phyloP scores from a whole-genome alignment of 2,797 vertebrate species.

The Rhinella marina region DNA sequence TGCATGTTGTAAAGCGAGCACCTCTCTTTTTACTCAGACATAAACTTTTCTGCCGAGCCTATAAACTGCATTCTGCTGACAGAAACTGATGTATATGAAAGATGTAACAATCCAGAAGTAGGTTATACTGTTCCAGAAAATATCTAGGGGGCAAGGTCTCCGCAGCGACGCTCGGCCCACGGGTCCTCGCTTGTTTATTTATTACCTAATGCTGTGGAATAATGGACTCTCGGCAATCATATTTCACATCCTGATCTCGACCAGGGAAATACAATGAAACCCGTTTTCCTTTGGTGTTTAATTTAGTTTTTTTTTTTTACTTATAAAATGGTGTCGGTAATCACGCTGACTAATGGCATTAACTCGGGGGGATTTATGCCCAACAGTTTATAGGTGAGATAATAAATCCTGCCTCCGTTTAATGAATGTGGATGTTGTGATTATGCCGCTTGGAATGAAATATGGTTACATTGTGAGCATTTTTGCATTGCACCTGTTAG shows the following conservation, averaged over 20 bases:
- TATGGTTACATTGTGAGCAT: neutral
- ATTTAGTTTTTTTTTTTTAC: slow-evolving; percentile 24
- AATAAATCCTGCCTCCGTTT: slow-evolving; percentile 33
- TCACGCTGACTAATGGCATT: neutral
- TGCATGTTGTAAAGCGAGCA: slow-evolving; percentile 53
- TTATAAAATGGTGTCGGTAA: slow-evolving; percentile 29
- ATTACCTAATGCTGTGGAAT: slow-evolving; percentile 40
- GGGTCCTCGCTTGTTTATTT: slow-evolving; percentile 51
- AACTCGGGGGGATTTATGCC: slow-evolving; percentile 41
- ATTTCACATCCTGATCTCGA: slow-evolving; percentile 36
- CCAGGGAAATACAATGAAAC: slow-evolving; percentile 18
- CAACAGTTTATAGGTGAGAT: slow-evolving; percentile 21
- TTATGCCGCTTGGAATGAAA: neutral
- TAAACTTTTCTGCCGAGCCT: slow-evolving; percentile 44
- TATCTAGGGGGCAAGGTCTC: slow-evolving; percentile 57
- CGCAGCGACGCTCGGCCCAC: slow-evolving; percentile 35
- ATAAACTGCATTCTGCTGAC: slow-evolving; percentile 54
- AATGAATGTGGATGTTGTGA: slow-evolving; percentile 38
- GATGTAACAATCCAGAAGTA: slow-evolving; percentile 46
- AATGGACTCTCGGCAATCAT: slow-evolving; percentile 41
- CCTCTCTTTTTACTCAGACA: slow-evolving; percentile 51
- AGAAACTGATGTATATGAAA: slow-evolving; percentile 46
- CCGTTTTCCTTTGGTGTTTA: slow-evolving; percentile 13
- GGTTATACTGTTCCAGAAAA: slow-evolving; percentile 53
- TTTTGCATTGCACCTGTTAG: slow-evolving; percentile 5